Conservation (phyloP, 2,113 vertebrate genomes). For the Chaetorhynchus papuensis region DNA sequence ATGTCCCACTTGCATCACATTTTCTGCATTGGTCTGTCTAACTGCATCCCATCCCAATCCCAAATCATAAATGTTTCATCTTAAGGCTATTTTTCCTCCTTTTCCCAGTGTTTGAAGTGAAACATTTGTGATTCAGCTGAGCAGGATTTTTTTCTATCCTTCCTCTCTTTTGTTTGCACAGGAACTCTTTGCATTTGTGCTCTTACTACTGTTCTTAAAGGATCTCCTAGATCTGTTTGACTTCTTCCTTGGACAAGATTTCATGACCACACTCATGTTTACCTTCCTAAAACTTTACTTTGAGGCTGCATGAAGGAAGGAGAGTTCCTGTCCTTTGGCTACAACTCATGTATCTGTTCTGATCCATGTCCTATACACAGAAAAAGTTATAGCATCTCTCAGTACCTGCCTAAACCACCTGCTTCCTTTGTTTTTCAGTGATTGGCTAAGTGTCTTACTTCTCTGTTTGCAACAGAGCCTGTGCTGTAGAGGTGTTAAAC, state of each 20-base stretch:
- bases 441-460: neutral
- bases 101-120: neutral
- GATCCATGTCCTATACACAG: neutral
- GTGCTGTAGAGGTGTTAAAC: neutral
- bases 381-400: neutral
- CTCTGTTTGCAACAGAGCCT: neutral
- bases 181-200: neutral
- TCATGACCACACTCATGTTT: neutral
- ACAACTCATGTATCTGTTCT: neutral
- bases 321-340: neutral
- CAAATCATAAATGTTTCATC: neutral
- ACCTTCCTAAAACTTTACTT: neutral
- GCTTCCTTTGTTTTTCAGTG: neutral
- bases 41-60: neutral
- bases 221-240: neutral
- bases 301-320: neutral
- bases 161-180: neutral
- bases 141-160: neutral
- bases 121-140: neutral
- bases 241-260: neutral
- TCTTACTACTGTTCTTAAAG: neutral
- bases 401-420: neutral
- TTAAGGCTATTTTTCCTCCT: neutral
- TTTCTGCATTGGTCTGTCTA: neutral
- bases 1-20: accelerated